These are phyloP conservation scores for Peucedramus taeniatus DNA, from an alignment of 2,113 vertebrate genomes.

Conservation along the genomic window DNA sequence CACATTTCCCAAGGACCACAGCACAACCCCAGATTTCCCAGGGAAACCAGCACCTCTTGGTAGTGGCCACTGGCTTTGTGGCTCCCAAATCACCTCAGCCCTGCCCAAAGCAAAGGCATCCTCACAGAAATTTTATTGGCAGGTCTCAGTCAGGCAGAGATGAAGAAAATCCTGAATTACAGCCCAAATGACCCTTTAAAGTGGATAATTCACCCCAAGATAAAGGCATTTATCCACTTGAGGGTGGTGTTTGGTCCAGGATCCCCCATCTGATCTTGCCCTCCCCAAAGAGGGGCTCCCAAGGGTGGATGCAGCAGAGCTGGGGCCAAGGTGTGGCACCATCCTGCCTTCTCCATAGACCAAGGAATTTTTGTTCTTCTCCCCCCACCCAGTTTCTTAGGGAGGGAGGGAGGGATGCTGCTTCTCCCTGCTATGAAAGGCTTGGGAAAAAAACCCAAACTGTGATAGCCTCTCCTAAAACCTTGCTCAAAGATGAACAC, in stretches of 20 bases:
- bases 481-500: not conserved
- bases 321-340: not conserved
- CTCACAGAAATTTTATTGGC: not conserved
- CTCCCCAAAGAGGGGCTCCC: not conserved
- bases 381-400: accelerated
- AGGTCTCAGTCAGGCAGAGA: not conserved
- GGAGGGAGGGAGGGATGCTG: not conserved
- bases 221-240: not conserved
- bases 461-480: not conserved
- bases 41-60: not conserved
- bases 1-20: not conserved
- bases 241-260: not conserved
- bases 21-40: not conserved
- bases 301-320: accelerated
- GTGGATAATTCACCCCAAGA: not conserved
- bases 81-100: not conserved
- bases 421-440: not conserved
- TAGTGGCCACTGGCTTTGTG: not conserved
- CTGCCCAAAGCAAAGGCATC: not conserved
- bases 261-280: not conserved
- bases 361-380: not conserved
- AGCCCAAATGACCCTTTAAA: not conserved
- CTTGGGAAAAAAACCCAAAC: not conserved
- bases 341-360: not conserved
- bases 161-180: not conserved